A percentile compares a stretch with the other conserved stretches of the same genome.
Conservation (phyloP, 2,113 vertebrate species). For the Perca flavescens region DNA sequence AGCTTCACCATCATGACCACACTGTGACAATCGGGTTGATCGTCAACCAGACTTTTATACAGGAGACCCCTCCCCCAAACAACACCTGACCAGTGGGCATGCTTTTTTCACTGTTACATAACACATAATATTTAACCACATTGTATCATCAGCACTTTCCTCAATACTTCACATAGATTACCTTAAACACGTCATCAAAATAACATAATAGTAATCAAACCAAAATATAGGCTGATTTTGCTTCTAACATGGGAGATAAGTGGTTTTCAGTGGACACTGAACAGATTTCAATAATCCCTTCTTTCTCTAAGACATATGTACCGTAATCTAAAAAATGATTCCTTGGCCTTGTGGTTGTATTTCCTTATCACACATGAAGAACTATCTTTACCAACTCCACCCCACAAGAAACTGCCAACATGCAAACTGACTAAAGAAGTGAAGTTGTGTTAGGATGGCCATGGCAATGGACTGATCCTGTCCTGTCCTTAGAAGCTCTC, state of each 20-base stretch:
- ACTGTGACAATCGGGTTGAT: conserved; percentile 13
- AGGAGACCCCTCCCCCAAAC: conserved; percentile 29
- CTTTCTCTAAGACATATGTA: too few species aligned
- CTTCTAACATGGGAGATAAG: too few species aligned
- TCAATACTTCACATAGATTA: background rate
- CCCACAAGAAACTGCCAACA: too few species aligned
- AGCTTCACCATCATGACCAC: conserved; percentile 80
- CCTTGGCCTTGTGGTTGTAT: background rate
- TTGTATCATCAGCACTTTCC: background rate
- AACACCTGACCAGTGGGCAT: conserved; percentile 26
- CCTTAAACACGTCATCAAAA: background rate
- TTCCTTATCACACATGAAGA: background rate
- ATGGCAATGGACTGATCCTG: background rate
- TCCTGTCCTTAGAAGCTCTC: background rate
- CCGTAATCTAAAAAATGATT: too few species aligned
- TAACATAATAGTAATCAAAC: too few species aligned
- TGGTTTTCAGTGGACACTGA: too few species aligned
- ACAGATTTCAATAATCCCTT: too few species aligned
- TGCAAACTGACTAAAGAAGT: too few species aligned
- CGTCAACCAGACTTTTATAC: conserved; percentile 60
- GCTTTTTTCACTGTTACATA: conserved; percentile 44
- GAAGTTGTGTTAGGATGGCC: too few species aligned
- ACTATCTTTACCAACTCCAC: background rate
- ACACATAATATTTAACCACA: conserved; percentile 30
- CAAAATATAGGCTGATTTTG: too few species aligned